phyloP scores from a whole-genome alignment of 2,888 invertebrate species.

The Seira musarum region DNA sequence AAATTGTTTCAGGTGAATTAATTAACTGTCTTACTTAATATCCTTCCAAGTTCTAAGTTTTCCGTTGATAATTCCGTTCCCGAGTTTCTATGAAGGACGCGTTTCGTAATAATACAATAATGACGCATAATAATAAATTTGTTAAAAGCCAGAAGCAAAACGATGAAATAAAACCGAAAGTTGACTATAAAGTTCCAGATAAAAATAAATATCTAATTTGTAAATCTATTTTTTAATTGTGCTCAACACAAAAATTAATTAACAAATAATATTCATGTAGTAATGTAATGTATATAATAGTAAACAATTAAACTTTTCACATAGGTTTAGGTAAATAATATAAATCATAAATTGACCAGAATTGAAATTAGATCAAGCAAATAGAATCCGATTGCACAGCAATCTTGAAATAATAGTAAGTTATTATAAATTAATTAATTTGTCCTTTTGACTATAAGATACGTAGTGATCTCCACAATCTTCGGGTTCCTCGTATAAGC shows the following conservation, averaged over 20 bases:
- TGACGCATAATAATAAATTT: too few species aligned
- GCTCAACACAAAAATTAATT: slow-evolving; percentile 43
- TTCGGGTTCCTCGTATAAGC: slow-evolving; percentile 56
- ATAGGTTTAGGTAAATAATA: slow-evolving; percentile 8
- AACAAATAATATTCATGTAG: too few species aligned
- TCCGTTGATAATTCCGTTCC: too few species aligned
- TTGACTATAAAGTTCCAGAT: too few species aligned
- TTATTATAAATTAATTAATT: slow-evolving; percentile 21
- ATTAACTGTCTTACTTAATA: too few species aligned
- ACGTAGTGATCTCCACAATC: slow-evolving; percentile 57
- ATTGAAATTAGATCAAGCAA: neutral
- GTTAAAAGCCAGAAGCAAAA: too few species aligned
- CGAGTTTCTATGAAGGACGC: too few species aligned
- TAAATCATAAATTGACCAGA: slow-evolving; percentile 47
- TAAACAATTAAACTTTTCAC: neutral
- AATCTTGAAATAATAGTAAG: slow-evolving; percentile 32
- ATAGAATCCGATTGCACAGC: slow-evolving; percentile 35
- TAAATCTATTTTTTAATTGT: slow-evolving; percentile 27
- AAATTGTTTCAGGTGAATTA: too few species aligned
- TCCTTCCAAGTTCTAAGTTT: neutral
- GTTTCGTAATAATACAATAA: too few species aligned
- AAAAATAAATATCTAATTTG: neutral
- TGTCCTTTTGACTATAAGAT: slow-evolving; percentile 58
- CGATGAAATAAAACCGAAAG: too few species aligned
- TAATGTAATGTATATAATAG: too few species aligned